Percentiles rank a stretch among this genome's conserved stretches.
These are phyloP conservation scores for Dolichopus griseipennis DNA, from an alignment of 2,888 invertebrate genomes.

Conservation along the genomic window DNA sequence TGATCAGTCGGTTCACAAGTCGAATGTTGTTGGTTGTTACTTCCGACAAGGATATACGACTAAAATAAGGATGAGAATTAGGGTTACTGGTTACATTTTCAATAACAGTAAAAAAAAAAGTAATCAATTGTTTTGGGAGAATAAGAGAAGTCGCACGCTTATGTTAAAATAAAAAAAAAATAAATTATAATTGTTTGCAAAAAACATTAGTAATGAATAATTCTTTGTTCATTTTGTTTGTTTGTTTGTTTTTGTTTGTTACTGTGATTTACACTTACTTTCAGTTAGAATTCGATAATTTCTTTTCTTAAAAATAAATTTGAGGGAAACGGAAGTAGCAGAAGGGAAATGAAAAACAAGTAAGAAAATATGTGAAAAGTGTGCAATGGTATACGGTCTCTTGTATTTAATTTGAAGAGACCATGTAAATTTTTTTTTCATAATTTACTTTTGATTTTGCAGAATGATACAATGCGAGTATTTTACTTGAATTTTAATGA, in stretches of 20 bases:
- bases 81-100: neutral
- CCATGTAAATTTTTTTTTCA: neutral
- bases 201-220: too few relatives aligned
- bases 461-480: too few relatives aligned
- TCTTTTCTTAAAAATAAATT: neutral
- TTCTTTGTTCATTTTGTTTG: too few relatives aligned
- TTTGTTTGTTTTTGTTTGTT: too few relatives aligned
- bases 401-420: neutral
- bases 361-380: neutral
- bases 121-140: neutral
- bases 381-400: neutral
- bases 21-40: neutral
- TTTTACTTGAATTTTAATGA: too few relatives aligned
- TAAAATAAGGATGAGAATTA: neutral
- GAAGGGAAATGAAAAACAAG: neutral
- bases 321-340: neutral
- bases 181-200: too few relatives aligned
- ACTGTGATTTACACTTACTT: too few relatives aligned
- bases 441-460: too few relatives aligned
- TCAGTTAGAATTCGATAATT: too few relatives aligned
- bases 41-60: neutral
- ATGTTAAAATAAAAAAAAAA: too few relatives aligned
- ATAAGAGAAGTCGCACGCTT: neutral
- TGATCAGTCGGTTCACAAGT: too few relatives aligned
- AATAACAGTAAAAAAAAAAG: too few relatives aligned